Evolutionary conservation across 2,888 invertebrate species (phyloP).

Genomic region (Entomobrya proxima): DNA sequence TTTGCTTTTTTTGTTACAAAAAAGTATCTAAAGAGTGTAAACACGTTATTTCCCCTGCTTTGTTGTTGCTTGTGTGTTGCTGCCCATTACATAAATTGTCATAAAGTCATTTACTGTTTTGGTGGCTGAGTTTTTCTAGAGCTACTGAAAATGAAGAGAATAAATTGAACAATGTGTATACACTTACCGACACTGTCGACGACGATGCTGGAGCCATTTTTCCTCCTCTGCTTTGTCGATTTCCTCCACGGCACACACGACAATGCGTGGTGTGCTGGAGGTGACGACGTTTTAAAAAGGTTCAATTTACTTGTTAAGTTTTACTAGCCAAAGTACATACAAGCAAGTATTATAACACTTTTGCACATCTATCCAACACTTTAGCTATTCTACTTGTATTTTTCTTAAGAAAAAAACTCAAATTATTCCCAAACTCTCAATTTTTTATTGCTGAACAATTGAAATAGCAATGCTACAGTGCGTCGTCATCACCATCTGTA

Average conservation of each 20-base stretch:
- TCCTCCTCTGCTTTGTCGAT: neutral
- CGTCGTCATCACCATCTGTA: neutral
- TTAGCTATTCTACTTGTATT: neutral
- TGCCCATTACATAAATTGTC: constrained; percentile 20
- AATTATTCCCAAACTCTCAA: constrained; percentile 22
- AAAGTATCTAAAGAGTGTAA: neutral
- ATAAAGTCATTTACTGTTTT: constrained; percentile 5
- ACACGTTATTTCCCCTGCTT: neutral
- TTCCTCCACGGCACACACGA: neutral
- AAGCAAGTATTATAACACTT: neutral
- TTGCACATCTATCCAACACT: constrained; percentile 17
- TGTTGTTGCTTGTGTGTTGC: no score
- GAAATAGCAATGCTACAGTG: neutral
- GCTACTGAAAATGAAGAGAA: constrained; percentile 3
- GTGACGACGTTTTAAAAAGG: neutral
- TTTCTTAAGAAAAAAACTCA: neutral
- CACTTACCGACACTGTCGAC: constrained; percentile 46
- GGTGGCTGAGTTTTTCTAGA: no score
- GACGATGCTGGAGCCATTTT: constrained; percentile 55
- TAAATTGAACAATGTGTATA: no score
- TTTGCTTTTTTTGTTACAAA: neutral
- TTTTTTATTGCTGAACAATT: constrained; percentile 23
- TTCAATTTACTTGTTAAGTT: neutral
- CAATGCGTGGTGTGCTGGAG: neutral
- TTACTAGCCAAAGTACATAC: neutral